Percentiles rank a stretch among this genome's conserved stretches.
Conservation (phyloP, 2,888 invertebrate genomes). For the Formica aserva region DNA sequence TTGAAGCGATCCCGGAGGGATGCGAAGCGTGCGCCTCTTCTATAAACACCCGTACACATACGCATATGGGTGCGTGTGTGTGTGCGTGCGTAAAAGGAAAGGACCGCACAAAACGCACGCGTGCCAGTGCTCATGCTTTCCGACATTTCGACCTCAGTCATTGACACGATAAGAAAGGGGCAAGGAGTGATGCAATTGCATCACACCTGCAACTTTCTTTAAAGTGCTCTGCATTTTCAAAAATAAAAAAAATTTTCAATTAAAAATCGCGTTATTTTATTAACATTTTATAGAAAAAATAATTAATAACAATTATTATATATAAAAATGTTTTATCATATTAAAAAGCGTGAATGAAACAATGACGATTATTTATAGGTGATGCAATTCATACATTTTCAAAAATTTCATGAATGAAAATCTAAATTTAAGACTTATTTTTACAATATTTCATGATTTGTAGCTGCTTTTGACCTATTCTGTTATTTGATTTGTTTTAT, state of each 20-base stretch:
- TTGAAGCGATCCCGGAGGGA: slow-evolving; percentile 56
- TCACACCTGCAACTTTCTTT: background rate
- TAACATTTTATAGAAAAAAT: background rate
- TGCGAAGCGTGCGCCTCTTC: slow-evolving; percentile 68
- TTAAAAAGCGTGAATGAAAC: background rate
- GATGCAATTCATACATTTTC: background rate
- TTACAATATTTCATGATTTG: background rate
- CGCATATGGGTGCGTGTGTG: slow-evolving; percentile 30
- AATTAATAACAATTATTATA: background rate
- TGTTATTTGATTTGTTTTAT: slow-evolving; percentile 1
- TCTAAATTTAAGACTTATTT: background rate
- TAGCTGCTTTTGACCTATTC: background rate
- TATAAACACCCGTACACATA: slow-evolving; percentile 65
- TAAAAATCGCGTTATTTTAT: background rate
- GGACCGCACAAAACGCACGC: slow-evolving; percentile 38
- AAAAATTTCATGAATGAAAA: slow-evolving; percentile 13
- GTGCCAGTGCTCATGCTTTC: slow-evolving; percentile 27
- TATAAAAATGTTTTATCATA: background rate
- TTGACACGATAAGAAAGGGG: slow-evolving; percentile 18
- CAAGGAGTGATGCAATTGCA: background rate
- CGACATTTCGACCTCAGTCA: slow-evolving; percentile 28
- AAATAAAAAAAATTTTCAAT: background rate
- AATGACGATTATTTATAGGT: background rate
- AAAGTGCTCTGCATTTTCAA: background rate
- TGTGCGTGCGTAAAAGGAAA: slow-evolving; percentile 4